These are phyloP conservation scores for Colletes gigas DNA, from an alignment of 1,140 invertebrate species.

Conservation along the genomic window DNA sequence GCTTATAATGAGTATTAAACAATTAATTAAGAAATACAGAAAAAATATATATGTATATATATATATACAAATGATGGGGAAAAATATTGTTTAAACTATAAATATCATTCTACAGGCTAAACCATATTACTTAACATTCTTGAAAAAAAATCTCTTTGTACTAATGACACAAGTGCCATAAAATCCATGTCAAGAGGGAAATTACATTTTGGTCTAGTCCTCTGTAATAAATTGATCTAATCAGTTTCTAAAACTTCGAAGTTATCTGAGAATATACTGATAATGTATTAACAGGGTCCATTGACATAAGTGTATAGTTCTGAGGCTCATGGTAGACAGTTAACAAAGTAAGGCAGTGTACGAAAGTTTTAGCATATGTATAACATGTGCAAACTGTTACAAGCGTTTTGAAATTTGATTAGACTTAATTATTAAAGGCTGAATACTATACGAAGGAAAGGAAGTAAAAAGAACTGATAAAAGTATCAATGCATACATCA, in stretches of 20 bases:
- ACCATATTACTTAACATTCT: slow-evolving; percentile 31
- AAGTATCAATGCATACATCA: slow-evolving; percentile 33
- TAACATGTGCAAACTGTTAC: neutral
- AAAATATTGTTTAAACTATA: slow-evolving; percentile 1
- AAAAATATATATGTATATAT: too few species aligned
- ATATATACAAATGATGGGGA: neutral
- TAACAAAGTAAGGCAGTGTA: neutral
- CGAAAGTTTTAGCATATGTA: slow-evolving; percentile 3
- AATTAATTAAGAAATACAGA: neutral
- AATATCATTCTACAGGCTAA: neutral
- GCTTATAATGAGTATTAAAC: neutral
- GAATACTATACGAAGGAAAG: slow-evolving; percentile 1
- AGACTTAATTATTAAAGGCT: slow-evolving; percentile 1
- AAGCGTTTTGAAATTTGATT: slow-evolving; percentile 22
- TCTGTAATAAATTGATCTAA: slow-evolving; percentile 9
- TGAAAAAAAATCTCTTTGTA: slow-evolving; percentile 21
- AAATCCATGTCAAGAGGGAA: slow-evolving; percentile 11
- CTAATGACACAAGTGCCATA: slow-evolving; percentile 15
- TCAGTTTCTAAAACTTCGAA: slow-evolving; percentile 22
- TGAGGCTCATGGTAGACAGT: slow-evolving; percentile 21
- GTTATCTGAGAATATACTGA: slow-evolving; percentile 3
- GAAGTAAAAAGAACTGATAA: slow-evolving; percentile 11
- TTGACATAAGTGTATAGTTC: slow-evolving; percentile 25
- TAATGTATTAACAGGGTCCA: slow-evolving; percentile 14
- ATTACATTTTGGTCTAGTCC: neutral